A percentile compares a stretch with the other conserved stretches of the same genome.
Evolutionary conservation across 2,888 invertebrate genomes (phyloP).

Genomic region (Serrognathus titanus): DNA sequence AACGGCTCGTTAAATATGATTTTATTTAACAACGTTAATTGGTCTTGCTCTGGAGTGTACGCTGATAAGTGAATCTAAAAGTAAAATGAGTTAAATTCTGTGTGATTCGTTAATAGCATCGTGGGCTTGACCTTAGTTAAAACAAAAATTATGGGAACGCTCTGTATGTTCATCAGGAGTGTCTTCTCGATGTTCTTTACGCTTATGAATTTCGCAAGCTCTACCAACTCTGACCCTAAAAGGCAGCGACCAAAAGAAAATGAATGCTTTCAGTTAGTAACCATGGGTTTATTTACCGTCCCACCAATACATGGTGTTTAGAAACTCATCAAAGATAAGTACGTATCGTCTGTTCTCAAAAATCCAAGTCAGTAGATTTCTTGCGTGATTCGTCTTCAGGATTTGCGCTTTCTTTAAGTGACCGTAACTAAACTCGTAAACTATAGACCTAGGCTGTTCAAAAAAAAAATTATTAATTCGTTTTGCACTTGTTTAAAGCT

Average conservation of each 20-base stretch:
- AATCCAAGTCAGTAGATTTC: slow-evolving; percentile 24
- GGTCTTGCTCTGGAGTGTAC: slow-evolving; percentile 7
- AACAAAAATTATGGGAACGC: slow-evolving; percentile 14
- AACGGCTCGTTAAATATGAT: slow-evolving; percentile 4
- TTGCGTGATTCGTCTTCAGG: slow-evolving; percentile 20
- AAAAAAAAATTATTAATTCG: slow-evolving; percentile 3
- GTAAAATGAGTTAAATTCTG: neutral
- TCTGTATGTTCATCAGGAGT: slow-evolving; percentile 4
- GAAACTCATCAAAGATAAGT: slow-evolving; percentile 26
- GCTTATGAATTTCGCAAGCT: slow-evolving; percentile 21
- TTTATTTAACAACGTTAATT: slow-evolving; percentile 7
- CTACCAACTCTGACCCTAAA: slow-evolving; percentile 28
- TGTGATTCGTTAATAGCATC: neutral
- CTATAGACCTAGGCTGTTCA: slow-evolving; percentile 27
- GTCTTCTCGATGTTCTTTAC: slow-evolving; percentile 19
- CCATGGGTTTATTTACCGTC: slow-evolving; percentile 26
- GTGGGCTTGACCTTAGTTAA: slow-evolving; percentile 12
- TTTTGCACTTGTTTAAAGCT: too few species aligned
- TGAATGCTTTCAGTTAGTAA: too few species aligned
- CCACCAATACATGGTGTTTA: slow-evolving; percentile 30
- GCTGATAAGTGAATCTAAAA: slow-evolving; percentile 16
- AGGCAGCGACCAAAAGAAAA: too few species aligned
- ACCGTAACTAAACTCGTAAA: slow-evolving; percentile 32
- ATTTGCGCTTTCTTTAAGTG: slow-evolving; percentile 33
- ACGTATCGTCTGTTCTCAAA: slow-evolving; percentile 26